Evolutionary conservation across 2,888 invertebrate genomes (phyloP).

Genomic region (Adineta ricciae): DNA sequence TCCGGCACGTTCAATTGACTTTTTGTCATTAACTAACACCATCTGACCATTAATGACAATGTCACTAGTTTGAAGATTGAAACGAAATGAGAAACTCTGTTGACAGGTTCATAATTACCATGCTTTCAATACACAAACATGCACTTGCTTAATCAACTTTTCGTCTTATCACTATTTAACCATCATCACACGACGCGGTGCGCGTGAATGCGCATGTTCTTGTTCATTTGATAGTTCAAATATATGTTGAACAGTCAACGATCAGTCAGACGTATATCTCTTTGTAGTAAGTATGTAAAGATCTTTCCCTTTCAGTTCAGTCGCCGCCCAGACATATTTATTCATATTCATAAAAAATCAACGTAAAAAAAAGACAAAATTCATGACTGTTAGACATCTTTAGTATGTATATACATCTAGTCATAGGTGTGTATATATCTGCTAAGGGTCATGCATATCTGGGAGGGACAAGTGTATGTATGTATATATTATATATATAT

Average conservation of each 20-base stretch:
- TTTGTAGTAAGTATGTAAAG: neutral
- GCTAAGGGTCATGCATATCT: neutral
- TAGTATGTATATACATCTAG: neutral
- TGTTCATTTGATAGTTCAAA: neutral
- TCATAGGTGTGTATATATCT: neutral
- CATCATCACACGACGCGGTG: neutral
- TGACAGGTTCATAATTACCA: neutral
- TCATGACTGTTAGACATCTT: neutral
- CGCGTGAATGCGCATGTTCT: neutral
- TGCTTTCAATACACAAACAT: neutral
- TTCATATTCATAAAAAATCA: neutral
- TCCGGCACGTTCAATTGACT: neutral
- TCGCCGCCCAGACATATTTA: neutral
- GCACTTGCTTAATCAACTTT: neutral
- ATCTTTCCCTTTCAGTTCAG: neutral
- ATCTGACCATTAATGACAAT: neutral
- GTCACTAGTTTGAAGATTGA: neutral
- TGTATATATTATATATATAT: neutral
- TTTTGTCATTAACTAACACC: neutral
- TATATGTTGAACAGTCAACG: neutral
- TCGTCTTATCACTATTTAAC: neutral
- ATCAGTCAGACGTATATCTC: neutral
- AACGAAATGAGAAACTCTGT: neutral
- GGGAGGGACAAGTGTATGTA: neutral
- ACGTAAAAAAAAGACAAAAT: neutral